These are phyloP conservation scores for Augiades crinisus DNA, from an alignment of 2,888 invertebrate species.

Conservation along the genomic window DNA sequence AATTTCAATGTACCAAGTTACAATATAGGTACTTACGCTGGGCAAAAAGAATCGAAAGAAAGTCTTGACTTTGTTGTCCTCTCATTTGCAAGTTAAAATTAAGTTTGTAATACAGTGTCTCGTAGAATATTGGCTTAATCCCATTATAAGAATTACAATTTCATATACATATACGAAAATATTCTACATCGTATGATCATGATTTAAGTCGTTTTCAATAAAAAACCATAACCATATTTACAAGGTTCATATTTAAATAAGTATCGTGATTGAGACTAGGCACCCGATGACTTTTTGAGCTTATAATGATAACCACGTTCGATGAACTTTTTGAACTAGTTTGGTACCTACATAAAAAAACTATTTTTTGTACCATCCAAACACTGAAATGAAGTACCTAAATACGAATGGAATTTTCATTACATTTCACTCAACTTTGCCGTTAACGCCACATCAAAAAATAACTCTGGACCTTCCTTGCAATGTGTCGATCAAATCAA, in stretches of 20 bases:
- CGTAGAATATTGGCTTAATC: neutral
- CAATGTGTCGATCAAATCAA: neutral
- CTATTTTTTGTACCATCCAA: no score
- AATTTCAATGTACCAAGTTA: no score
- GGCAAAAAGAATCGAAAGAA: neutral
- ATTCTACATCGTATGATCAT: neutral
- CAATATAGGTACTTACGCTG: neutral
- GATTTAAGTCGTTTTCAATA: neutral
- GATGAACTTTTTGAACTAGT: no score
- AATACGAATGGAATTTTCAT: neutral
- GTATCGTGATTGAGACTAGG: no score
- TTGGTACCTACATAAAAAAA: no score
- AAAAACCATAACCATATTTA: neutral
- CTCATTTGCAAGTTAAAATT: neutral
- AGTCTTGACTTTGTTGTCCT: neutral
- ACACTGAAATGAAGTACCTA: no score
- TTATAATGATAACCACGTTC: no score
- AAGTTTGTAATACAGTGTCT: neutral
- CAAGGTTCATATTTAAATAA: no score
- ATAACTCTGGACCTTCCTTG: neutral
- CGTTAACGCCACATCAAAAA: neutral
- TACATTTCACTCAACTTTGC: neutral
- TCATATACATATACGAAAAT: neutral
- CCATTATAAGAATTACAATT: neutral
- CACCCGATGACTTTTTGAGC: no score